These are phyloP conservation scores for Hydropotes inermis DNA, from an alignment of 2,113 vertebrate genomes.

Conservation along the genomic window DNA sequence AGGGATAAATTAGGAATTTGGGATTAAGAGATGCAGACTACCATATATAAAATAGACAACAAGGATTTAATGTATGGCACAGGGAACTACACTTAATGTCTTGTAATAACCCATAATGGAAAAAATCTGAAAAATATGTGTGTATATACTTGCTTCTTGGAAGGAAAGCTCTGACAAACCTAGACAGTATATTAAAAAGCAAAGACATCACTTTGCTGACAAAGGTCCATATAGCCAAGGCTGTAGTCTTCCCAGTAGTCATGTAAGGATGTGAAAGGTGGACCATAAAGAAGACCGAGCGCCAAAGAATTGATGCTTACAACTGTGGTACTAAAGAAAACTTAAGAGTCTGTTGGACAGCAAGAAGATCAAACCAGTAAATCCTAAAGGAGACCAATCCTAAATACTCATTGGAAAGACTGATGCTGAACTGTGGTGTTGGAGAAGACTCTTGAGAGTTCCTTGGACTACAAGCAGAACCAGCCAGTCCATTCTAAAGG, in stretches of 20 bases:
- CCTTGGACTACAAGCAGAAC: background rate
- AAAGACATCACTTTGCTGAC: background rate
- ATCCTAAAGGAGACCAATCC: background rate
- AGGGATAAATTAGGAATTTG: background rate
- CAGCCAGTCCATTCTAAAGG: background rate
- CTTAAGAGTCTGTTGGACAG: background rate
- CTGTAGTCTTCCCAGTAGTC: background rate
- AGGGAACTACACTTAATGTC: background rate
- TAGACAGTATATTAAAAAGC: background rate
- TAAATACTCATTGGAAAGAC: background rate
- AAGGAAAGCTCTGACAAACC: background rate
- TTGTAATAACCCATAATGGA: background rate
- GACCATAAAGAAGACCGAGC: background rate
- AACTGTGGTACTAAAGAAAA: background rate
- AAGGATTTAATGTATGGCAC: background rate
- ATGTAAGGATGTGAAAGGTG: background rate
- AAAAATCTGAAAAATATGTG: background rate
- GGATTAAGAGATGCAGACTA: background rate
- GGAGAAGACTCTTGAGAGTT: background rate
- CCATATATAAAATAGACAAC: background rate
- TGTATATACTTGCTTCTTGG: background rate
- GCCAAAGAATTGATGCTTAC: background rate
- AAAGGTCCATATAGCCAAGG: background rate
- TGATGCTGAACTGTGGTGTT: background rate
- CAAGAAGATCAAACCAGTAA: background rate